Conservation (phyloP, 2,888 invertebrate species). For the Andrena dorsata region DNA sequence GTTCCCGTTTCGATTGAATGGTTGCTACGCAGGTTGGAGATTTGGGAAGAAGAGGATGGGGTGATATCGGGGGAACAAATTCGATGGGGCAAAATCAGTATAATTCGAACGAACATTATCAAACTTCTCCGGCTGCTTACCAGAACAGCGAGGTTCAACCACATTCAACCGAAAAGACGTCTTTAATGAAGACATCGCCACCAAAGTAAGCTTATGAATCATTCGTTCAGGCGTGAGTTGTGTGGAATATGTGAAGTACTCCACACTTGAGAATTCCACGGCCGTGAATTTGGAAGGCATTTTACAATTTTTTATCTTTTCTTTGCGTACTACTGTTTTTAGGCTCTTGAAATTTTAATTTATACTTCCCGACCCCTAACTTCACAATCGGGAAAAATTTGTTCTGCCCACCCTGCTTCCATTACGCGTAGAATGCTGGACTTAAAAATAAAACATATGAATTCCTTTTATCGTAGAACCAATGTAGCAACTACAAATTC, state of each 20-base stretch:
- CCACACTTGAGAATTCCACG: no score
- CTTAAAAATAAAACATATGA: background rate
- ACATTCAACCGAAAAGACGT: slow-evolving; percentile 81
- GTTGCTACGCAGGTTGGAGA: slow-evolving; percentile 87
- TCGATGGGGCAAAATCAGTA: slow-evolving; percentile 83
- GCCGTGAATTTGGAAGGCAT: no score
- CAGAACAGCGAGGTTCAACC: slow-evolving; percentile 75
- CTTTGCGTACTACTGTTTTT: no score
- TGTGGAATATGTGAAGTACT: no score
- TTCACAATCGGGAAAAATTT: no score
- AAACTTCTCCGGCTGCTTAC: slow-evolving; percentile 78
- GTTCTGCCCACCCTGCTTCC: no score
- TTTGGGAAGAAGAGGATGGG: slow-evolving; percentile 89
- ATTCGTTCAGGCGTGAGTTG: background rate
- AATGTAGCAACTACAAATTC: slow-evolving; percentile 51
- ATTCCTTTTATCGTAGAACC: slow-evolving; percentile 47
- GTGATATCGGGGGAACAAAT: slow-evolving; percentile 87
- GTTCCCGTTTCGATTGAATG: background rate
- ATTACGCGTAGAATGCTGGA: background rate
- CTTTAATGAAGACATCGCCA: slow-evolving; percentile 76
- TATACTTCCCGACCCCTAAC: no score
- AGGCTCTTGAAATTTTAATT: no score
- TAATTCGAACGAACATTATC: slow-evolving; percentile 79
- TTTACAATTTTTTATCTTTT: no score
- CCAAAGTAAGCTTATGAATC: slow-evolving; percentile 72